Evolutionary conservation across 1,140 invertebrate species (phyloP).

Genomic region (Zaprionus inermis): DNA sequence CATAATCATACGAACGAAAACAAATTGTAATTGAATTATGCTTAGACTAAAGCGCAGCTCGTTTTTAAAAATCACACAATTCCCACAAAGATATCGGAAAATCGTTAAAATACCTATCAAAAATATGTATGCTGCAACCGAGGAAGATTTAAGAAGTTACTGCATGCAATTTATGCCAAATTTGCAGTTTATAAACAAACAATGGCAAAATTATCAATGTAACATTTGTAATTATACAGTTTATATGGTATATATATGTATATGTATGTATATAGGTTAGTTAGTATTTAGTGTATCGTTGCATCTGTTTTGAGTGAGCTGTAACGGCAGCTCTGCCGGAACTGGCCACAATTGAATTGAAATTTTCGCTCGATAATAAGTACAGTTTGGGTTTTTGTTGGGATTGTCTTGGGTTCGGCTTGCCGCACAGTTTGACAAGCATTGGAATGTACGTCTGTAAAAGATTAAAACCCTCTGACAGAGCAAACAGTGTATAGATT

Average conservation of each 20-base stretch:
- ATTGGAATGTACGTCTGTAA: conserved; percentile 60
- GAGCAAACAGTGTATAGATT: conserved; percentile 48
- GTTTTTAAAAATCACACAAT: conserved; percentile 70
- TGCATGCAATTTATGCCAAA: conserved; percentile 63
- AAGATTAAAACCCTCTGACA: background rate
- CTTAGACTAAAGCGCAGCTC: conserved; percentile 57
- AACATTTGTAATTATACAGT: conserved; percentile 27
- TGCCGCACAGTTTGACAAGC: conserved; percentile 48
- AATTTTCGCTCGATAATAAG: conserved; percentile 22
- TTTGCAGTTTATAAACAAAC: conserved; percentile 33
- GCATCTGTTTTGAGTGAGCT: too few species aligned
- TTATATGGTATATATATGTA: conserved; percentile 22
- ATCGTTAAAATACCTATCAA: conserved; percentile 75
- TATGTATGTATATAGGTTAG: conserved; percentile 21
- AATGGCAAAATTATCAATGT: conserved; percentile 47
- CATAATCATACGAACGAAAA: conserved; percentile 78
- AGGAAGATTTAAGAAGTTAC: conserved; percentile 44
- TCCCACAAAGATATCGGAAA: conserved; percentile 56
- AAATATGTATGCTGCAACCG: conserved; percentile 54
- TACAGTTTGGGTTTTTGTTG: conserved; percentile 29
- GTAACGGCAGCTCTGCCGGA: background rate
- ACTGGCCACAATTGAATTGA: conserved; percentile 8
- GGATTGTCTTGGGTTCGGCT: conserved; percentile 39
- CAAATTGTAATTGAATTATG: conserved; percentile 71
- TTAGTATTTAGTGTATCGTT: conserved; percentile 14